These are phyloP conservation scores for Agelaius tricolor DNA, from an alignment of 2,113 vertebrate species.

Conservation along the genomic window DNA sequence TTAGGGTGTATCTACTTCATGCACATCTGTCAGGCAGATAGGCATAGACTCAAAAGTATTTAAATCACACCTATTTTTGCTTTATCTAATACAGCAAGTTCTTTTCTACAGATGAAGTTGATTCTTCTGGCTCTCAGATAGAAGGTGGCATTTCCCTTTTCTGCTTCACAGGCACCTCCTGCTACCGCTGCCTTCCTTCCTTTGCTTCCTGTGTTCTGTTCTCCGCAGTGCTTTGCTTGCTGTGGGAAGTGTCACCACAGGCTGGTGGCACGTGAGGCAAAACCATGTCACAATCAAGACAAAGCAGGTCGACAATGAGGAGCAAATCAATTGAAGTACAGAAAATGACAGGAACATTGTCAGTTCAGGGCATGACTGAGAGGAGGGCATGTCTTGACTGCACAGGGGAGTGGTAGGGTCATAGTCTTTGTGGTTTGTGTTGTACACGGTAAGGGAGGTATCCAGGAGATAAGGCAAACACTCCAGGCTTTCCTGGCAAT, in stretches of 20 bases:
- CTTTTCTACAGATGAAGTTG: not conserved
- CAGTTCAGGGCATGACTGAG: not conserved
- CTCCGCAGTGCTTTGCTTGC: not conserved
- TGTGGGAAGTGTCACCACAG: accelerated
- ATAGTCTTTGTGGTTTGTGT: not conserved
- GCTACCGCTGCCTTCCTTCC: not conserved
- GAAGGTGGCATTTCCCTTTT: not conserved
- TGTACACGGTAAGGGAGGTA: accelerated
- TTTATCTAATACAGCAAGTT: not conserved
- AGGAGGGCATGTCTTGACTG: accelerated
- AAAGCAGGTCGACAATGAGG: not conserved
- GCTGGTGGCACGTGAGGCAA: accelerated
- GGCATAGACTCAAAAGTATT: not conserved
- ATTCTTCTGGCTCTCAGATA: not conserved
- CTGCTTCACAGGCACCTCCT: not conserved
- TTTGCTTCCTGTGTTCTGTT: not conserved
- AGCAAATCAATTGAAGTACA: not conserved
- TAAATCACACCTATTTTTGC: not conserved
- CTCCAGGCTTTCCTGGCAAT: not conserved
- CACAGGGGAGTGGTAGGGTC: not conserved
- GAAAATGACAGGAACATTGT: not conserved
- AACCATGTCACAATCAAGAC: not conserved
- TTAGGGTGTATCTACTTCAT: not conserved
- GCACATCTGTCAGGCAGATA: not conserved
- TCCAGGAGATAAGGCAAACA: not conserved